Evolutionary conservation across 2,797 vertebrate species (phyloP).

Genomic region (Margarornis squamiger): DNA sequence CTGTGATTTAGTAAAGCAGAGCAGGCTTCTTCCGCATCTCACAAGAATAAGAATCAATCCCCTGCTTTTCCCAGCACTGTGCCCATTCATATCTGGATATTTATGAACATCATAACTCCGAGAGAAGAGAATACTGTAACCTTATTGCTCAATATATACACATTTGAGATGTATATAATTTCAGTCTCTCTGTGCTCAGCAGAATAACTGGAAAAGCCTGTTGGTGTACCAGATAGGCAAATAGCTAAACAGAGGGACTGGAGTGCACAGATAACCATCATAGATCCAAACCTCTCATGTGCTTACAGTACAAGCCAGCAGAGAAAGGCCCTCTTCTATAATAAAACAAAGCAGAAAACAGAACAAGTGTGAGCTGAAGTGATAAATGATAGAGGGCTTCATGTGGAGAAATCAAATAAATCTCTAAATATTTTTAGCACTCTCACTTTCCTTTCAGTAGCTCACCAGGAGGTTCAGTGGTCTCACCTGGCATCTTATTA

Average conservation of each 20-base stretch:
- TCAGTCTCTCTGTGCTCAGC: not conserved
- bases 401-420: constrained; percentile 48
- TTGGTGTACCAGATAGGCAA: not conserved
- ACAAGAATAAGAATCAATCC: not conserved
- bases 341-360: not conserved
- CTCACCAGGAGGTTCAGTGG: constrained; percentile 19
- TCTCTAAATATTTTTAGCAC: constrained; percentile 58
- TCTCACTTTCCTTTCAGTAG: constrained; percentile 7
- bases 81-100: not conserved
- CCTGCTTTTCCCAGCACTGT: not conserved
- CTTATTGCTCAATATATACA: not conserved
- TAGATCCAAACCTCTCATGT: not conserved
- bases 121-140: not conserved
- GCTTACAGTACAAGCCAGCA: not conserved
- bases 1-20: not conserved
- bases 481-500: constrained; percentile 26
- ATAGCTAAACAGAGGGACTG: not conserved
- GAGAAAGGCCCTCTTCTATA: not conserved
- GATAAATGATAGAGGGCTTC: constrained; percentile 37
- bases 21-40: not conserved
- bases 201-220: not conserved
- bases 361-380: not conserved
- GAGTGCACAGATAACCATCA: not conserved
- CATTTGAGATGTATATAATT: not conserved
- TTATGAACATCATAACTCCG: not conserved